Evolutionary conservation across 2,888 invertebrate genomes (phyloP), one percentile per base, ranked within the genome.

Genomic region (Philereme transversata): DNA sequence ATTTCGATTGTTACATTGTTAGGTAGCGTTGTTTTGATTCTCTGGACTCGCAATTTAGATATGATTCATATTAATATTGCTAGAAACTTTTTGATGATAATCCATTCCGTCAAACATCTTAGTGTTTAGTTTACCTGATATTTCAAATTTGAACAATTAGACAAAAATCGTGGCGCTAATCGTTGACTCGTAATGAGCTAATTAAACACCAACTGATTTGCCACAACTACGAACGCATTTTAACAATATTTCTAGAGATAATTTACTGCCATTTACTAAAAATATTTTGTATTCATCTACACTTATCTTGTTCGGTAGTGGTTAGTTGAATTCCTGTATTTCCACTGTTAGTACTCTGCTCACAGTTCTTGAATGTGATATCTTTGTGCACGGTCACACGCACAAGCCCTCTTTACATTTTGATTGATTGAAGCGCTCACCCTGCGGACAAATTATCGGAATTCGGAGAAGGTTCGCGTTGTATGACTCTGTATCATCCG

Each of bases 281-380:
- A 34, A 56, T 67, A 61, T 64, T 60, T 62, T 64, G 38, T 57
- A 58, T 52, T 62, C 41, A 56, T 65, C 48, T 68, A 59, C 61
- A 55, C 41, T n/a, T 47, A 54, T 57, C 51, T 56, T 44, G 54
- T 57, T 65, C 54, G 57, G 41, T 60, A 57, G 59, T 57, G 35
- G 62, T 64, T 69, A 38, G 53, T 60, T 59, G 53, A 35, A 51
- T 35, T 63, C 51, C 57, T 62, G 52, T 64, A 64, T 43, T 69
- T 54, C 64, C 59, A 57, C 60, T 60, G 55, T 58, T 58, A 56
- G 59, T 60, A 51, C 45, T 47, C 10, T 64, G 60, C 49, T 65
- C 70, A 68, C 70, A 65, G 59, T 64, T 68, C 54, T 62, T 47
- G n/a, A 65, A 53, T 68, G 68, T 68, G 68, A 70, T 70, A 70